These are phyloP conservation scores for Tretioscincus oriximinensis DNA, from an alignment of 2,113 vertebrate species.

Conservation along the genomic window DNA sequence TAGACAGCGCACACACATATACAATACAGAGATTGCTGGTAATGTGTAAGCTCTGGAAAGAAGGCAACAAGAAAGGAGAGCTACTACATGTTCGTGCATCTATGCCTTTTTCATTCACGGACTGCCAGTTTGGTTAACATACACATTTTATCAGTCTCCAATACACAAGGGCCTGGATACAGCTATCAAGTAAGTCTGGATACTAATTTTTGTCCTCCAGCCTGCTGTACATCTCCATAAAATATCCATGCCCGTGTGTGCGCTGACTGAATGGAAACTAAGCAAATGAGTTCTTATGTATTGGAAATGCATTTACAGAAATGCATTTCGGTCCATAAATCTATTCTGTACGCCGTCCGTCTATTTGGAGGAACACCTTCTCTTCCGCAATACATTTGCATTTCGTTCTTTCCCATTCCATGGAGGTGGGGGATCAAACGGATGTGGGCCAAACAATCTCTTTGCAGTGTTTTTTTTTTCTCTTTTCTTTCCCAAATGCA, in stretches of 20 bases:
- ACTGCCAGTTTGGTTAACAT: background rate
- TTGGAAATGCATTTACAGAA: background rate
- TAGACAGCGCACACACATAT: background rate
- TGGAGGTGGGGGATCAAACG: background rate
- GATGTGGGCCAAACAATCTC: constrained; percentile 9
- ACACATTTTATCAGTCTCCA: background rate
- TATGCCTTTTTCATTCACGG: background rate
- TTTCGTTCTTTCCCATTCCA: background rate
- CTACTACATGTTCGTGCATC: no score
- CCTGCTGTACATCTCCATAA: background rate
- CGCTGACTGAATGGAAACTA: background rate
- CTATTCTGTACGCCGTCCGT: background rate
- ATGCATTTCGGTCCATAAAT: background rate
- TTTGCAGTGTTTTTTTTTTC: background rate
- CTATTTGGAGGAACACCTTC: background rate
- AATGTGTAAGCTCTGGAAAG: background rate
- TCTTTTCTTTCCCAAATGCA: background rate
- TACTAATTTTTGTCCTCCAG: background rate
- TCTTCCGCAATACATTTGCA: background rate
- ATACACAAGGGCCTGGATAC: background rate
- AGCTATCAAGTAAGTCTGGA: background rate
- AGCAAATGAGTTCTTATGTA: background rate
- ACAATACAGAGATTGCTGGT: background rate
- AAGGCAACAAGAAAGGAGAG: background rate
- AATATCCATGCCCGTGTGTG: constrained; percentile 7